Base-by-base conservation (phyloP, 2,797 vertebrate genomes). In the Manis pentadactyla region DNA sequence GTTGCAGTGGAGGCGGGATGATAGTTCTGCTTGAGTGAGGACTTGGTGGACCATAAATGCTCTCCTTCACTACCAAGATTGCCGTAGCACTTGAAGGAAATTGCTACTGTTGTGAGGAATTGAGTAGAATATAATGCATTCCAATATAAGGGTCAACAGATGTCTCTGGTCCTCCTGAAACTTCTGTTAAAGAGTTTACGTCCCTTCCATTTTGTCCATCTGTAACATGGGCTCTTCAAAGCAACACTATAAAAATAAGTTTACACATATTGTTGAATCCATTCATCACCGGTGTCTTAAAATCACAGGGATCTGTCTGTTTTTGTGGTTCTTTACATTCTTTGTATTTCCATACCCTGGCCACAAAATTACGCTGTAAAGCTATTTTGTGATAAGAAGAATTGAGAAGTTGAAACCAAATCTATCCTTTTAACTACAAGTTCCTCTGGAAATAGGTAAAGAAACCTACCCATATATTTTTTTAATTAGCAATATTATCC, bases 391-490 rank as follows among this genome's bases (percentile, higher is more conserved):
- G 69, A 84, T 64, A 55, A 93, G 23, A 61, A 69, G 37, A 84
- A 92, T 9, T 61, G 63, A 55, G 17, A 61, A 8, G 27, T 18
- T 84, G 34, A 69, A 82, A 90, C 25, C 82, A 87, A 84, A 61
- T 37, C 55, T 77, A 1, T 69, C 29, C 95, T 12, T 64, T 6
- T 49, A 83, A 49, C 51, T 87, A 83, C 46, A 84, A 53, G 14
- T 89, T 85, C 85, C 73, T 84, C 66, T 90, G 66, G 77, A 94
- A 94, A 84, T 23, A 68, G 42, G 39, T 66, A 39, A 74, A 46
- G 37, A 83, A 12, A 55, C 21, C 19, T 55, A 34, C 1, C 14
- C 29, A 37, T 37, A 69, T 78, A 83, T 93, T 82, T 21, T 8
- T n/a, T 59, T 83, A 92, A 77, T 77, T n/a, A 82, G 21, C 51